Evolutionary conservation across 2,113 vertebrate species (phyloP).

Genomic region (Bombycilla garrulus): DNA sequence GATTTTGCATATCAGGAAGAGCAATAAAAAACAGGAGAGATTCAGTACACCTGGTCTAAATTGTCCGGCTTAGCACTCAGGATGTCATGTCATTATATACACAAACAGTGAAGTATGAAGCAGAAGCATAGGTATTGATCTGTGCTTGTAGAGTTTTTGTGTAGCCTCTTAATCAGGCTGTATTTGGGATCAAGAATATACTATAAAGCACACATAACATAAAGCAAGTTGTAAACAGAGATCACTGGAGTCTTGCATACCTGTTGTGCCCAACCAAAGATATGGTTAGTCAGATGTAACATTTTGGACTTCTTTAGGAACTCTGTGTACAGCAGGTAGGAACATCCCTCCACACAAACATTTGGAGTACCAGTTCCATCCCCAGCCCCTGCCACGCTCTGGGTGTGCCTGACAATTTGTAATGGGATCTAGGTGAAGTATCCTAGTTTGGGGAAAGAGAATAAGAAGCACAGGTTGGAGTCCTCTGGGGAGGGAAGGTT

Average conservation of each 20-base stretch:
- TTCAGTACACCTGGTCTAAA: background rate
- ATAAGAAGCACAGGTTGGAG: background rate
- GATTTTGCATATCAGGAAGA: background rate
- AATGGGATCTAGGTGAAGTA: background rate
- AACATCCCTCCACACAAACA: accelerated
- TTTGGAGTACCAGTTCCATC: background rate
- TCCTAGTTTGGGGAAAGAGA: background rate
- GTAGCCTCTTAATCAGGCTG: background rate
- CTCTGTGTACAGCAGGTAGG: background rate
- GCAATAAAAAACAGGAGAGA: background rate
- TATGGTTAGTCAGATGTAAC: accelerated
- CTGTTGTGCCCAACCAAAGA: background rate
- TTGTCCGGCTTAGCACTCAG: background rate
- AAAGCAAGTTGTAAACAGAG: background rate
- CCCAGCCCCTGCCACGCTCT: background rate
- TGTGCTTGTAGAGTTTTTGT: background rate
- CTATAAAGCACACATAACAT: background rate
- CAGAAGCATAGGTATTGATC: accelerated
- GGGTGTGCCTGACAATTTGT: background rate
- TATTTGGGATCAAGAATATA: background rate
- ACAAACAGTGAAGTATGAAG: background rate
- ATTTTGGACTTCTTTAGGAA: background rate
- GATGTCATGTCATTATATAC: background rate
- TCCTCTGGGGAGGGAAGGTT: background rate
- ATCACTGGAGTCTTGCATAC: too few species aligned